phyloP scores from a whole-genome alignment of 2,888 invertebrate genomes.

The Drosophila neonasuta region DNA sequence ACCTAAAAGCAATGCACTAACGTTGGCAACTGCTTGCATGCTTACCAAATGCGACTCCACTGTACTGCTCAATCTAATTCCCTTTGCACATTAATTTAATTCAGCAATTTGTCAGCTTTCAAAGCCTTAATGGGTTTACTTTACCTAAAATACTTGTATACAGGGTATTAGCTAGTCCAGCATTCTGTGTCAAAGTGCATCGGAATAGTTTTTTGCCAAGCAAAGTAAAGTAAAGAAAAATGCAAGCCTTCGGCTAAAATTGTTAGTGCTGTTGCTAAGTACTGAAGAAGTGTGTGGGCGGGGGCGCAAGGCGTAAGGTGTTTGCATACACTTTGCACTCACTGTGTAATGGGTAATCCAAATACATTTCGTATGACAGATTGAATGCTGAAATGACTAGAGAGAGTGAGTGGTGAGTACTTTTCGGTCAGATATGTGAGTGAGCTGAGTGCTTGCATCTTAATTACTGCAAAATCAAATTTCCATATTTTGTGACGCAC shows the following conservation, averaged over 20 bases:
- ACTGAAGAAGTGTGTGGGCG: background rate
- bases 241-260: constrained; percentile 18
- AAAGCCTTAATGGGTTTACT: background rate
- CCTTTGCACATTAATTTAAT: background rate
- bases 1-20: background rate
- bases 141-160: background rate
- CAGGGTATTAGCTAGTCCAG: constrained; percentile 1
- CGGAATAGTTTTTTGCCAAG: constrained; percentile 1
- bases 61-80: background rate
- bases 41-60: background rate
- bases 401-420: constrained; percentile 7
- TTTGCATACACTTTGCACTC: constrained; percentile 7
- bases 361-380: constrained; percentile 18
- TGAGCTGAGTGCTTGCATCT: constrained; percentile 32
- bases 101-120: background rate
- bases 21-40: background rate
- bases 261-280: background rate
- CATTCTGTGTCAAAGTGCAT: background rate
- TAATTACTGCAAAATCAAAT: constrained; percentile 60
- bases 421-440: constrained; percentile 26
- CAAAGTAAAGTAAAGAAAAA: constrained; percentile 7
- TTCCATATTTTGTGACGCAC: constrained; percentile 50
- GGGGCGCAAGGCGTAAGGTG: background rate
- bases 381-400: constrained; percentile 20
- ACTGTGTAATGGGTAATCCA: constrained; percentile 14